Conservation (phyloP, 2,888 invertebrate species). For the Lasioglossum villosulum region DNA sequence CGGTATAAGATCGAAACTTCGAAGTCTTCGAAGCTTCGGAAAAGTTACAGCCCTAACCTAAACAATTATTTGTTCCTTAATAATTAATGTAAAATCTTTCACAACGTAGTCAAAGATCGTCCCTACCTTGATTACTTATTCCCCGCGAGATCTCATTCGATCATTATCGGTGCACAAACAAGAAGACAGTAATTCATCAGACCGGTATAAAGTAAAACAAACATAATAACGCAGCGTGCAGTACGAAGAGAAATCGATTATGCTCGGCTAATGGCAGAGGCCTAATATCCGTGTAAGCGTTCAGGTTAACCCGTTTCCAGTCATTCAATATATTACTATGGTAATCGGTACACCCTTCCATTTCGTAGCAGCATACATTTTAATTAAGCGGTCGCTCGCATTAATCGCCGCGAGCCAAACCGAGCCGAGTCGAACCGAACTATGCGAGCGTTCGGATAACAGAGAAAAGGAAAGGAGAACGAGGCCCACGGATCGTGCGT, state of each 20-base stretch:
- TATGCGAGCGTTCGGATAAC: neutral
- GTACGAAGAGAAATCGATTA: slow-evolving; percentile 12
- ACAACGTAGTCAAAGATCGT: too few species aligned
- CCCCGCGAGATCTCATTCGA: neutral
- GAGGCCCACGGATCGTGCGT: slow-evolving; percentile 1
- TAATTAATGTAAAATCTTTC: neutral
- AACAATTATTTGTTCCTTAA: too few species aligned
- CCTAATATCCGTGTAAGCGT: slow-evolving; percentile 46
- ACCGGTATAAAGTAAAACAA: neutral
- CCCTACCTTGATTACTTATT: too few species aligned
- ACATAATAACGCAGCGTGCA: neutral
- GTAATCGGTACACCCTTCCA: slow-evolving; percentile 43
- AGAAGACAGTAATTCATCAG: neutral
- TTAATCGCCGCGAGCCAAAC: slow-evolving; percentile 27
- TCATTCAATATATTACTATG: slow-evolving; percentile 47
- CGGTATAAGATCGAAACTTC: too few species aligned
- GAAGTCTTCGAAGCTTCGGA: too few species aligned
- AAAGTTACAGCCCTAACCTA: too few species aligned
- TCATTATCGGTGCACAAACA: neutral
- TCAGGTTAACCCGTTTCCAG: slow-evolving; percentile 32
- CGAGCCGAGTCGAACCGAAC: neutral
- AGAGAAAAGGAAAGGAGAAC: neutral
- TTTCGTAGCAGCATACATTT: slow-evolving; percentile 55
- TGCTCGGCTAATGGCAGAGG: slow-evolving; percentile 36
- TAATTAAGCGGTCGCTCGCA: slow-evolving; percentile 56